Base-by-base conservation (phyloP, 2,113 vertebrate genomes). In the Dendrocopos noguchii region DNA sequence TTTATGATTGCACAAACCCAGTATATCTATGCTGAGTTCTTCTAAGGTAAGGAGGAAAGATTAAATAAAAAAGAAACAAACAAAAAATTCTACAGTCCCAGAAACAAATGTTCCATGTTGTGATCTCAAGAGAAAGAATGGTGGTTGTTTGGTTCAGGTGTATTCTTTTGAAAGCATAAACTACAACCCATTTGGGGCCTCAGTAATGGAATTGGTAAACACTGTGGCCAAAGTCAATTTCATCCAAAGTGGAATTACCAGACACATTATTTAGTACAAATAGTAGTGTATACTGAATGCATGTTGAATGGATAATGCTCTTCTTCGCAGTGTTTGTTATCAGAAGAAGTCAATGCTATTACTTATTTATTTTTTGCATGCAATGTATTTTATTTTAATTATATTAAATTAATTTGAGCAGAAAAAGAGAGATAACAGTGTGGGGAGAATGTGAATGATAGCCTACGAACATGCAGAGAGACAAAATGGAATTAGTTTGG, bases 401-500 rank as follows among this genome's bases (percentile, higher is more conserved):
- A 34, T 76, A 34, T 36, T 59, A 74, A 93, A 92, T 86, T 91
- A 91, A 88, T 95, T 88, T 96, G 61, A 84, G 83, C 52, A 63
- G 90, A 84, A 92, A 81, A 94, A 66, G 47, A 50, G 67, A 92
- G 81, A 87, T 86, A 94, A 76, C 44, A 12, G 39, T 67, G 56
- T 2, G 1, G 10, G 34, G n/a, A 92, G 55, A 95, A 80, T 75
- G 56, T 90, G 91, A 94, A 81, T 87, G 84, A 93, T 87, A 63
- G 67, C 87, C 83, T 90, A 92, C 80, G 92, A 94, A 91, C 78
- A 91, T 33, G 44, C 53, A 93, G 68, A 87, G 28, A 83, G 53
- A 91, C 72, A 94, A 96, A 94, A 91, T 78, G 67, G 74, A 95
- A 95, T 93, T 95, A 87, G 59, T 91, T 91, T 68, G n/a, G 71